Conservation (phyloP, 2,888 invertebrate species). For the Drosophila subsilvestris region DNA sequence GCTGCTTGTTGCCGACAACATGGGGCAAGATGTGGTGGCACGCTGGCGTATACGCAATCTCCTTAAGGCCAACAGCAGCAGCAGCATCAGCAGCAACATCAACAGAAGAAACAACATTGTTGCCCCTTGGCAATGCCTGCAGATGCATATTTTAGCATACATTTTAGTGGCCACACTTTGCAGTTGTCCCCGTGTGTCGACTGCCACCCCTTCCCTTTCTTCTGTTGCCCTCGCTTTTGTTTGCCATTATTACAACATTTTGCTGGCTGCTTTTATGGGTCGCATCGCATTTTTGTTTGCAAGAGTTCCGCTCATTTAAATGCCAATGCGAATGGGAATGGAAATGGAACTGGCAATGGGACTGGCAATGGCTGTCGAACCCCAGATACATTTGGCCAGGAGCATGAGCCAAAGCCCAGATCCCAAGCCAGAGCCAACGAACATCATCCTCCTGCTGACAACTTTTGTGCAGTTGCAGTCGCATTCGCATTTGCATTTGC, state of each 20-base stretch:
- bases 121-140: constrained; percentile 45
- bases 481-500: constrained; percentile 44
- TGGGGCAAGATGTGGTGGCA: constrained; percentile 15
- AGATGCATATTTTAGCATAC: constrained; percentile 71
- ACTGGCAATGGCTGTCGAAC: neutral
- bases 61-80: constrained; percentile 13
- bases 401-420: neutral
- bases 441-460: constrained; percentile 36
- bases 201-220: neutral
- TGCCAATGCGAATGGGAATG: constrained; percentile 24
- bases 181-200: constrained; percentile 9
- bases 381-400: neutral
- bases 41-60: constrained; percentile 45
- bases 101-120: constrained; percentile 38
- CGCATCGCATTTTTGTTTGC: constrained; percentile 22
- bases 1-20: constrained; percentile 13
- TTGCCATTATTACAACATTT: constrained; percentile 57
- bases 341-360: constrained; percentile 6
- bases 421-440: constrained; percentile 12
- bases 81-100: constrained; percentile 13
- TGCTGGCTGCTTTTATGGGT: constrained; percentile 47
- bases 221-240: constrained; percentile 41
- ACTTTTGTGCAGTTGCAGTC: constrained; percentile 47
- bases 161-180: constrained; percentile 49
- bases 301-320: constrained; percentile 27